Evolutionary conservation across 2,888 invertebrate species (phyloP).

Genomic region (Drosophila emarginata): DNA sequence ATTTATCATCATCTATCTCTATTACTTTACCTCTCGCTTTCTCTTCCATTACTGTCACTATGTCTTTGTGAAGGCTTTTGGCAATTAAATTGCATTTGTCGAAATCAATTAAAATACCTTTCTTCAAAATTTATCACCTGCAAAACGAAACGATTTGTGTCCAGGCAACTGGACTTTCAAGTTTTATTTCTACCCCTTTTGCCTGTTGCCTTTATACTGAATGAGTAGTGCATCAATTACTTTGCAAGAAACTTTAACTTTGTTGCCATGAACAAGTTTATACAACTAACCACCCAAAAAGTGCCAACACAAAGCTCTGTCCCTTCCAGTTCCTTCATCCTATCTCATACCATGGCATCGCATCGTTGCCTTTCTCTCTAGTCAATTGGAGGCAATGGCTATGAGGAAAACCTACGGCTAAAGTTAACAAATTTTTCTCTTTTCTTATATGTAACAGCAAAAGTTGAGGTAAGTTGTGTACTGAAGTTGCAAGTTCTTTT

Average conservation of each 20-base stretch:
- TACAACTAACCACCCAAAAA: neutral
- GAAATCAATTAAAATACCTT: constrained; percentile 66
- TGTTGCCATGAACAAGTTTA: constrained; percentile 47
- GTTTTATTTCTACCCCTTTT: constrained; percentile 18
- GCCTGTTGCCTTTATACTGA: constrained; percentile 36
- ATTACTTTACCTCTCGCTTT: neutral
- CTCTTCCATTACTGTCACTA: neutral
- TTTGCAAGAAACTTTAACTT: constrained; percentile 47
- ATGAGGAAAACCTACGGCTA: constrained; percentile 23
- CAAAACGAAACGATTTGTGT: constrained; percentile 43
- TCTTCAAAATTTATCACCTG: constrained; percentile 65
- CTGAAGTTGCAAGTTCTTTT: constrained; percentile 63
- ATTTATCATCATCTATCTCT: neutral
- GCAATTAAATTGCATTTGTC: constrained; percentile 45
- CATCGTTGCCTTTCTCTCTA: neutral
- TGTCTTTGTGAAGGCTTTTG: neutral
- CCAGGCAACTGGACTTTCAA: constrained; percentile 3
- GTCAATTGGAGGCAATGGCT: constrained; percentile 6
- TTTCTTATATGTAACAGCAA: constrained; percentile 36
- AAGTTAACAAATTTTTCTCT: constrained; percentile 70
- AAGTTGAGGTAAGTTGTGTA: constrained; percentile 73
- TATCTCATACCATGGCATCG: neutral
- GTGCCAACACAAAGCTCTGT: neutral
- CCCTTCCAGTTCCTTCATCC: neutral
- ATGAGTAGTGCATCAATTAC: constrained; percentile 67